Percentiles rank a stretch among this genome's conserved stretches.
These are phyloP conservation scores for Terebella lapidaria DNA, from an alignment of 2,888 invertebrate genomes.

Conservation along the genomic window DNA sequence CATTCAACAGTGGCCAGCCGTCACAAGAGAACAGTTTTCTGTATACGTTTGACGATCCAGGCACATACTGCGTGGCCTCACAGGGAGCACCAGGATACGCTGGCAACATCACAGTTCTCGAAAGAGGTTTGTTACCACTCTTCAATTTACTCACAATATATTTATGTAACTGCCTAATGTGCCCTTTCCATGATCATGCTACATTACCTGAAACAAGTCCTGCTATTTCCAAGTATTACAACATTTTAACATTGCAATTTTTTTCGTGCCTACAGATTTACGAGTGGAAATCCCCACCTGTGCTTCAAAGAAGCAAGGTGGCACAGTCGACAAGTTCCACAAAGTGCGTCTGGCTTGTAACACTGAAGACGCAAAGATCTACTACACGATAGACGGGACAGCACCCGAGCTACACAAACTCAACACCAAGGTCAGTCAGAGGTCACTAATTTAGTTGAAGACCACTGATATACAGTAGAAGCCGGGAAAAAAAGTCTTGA, in stretches of 20 bases:
- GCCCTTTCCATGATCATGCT: no score
- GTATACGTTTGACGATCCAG: slow-evolving; percentile 51
- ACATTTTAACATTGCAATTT: no score
- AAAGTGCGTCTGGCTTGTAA: slow-evolving; percentile 37
- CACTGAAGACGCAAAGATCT: slow-evolving; percentile 40
- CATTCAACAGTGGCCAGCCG: slow-evolving; percentile 52
- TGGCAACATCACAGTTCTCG: slow-evolving; percentile 41
- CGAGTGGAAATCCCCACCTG: slow-evolving; percentile 24
- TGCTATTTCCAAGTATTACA: no score
- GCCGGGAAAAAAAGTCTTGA: no score
- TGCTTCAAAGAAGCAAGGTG: slow-evolving; percentile 30
- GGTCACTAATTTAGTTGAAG: no score
- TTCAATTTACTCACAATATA: no score
- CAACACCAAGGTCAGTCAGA: slow-evolving; percentile 35
- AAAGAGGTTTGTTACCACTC: slow-evolving; percentile 33
- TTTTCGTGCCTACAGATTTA: no score
- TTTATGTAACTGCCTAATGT: no score
- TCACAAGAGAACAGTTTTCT: slow-evolving; percentile 48
- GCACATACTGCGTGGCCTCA: slow-evolving; percentile 48
- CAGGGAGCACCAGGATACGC: slow-evolving; percentile 49
- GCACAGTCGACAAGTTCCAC: slow-evolving; percentile 37
- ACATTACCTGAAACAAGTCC: no score
- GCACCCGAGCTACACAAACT: slow-evolving; percentile 41
- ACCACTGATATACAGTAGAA: no score
- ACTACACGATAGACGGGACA: slow-evolving; percentile 50